phyloP scores from a whole-genome alignment of 2,113 vertebrate species.

The Hemicordylus capensis region DNA sequence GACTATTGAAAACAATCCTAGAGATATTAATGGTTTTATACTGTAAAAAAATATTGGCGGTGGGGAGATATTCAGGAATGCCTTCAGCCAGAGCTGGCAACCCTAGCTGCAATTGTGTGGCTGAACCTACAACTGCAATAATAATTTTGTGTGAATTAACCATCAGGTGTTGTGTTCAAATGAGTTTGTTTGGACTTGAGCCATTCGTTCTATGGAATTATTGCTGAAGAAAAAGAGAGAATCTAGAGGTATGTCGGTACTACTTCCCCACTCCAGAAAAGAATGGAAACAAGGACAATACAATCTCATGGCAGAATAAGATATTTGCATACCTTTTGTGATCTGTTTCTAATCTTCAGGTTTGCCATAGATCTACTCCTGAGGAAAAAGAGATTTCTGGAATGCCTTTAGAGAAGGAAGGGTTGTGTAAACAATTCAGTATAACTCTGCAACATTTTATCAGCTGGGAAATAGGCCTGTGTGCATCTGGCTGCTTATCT shows the following conservation, averaged over 20 bases:
- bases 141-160: neutral
- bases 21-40: no score
- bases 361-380: neutral
- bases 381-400: neutral
- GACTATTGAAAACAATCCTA: no score
- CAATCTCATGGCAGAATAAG: neutral
- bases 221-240: no score
- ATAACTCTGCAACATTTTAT: slow-evolving; percentile 12
- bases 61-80: no score
- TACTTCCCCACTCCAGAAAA: neutral
- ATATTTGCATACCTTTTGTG: neutral
- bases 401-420: neutral
- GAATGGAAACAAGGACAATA: neutral
- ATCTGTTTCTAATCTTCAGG: neutral
- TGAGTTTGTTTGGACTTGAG: neutral
- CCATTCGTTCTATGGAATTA: fast-evolving
- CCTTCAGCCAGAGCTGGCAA: no score
- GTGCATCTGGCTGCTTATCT: slow-evolving; percentile 15
- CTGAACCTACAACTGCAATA: neutral
- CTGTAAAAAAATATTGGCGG: no score
- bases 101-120: no score
- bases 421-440: slow-evolving; percentile 1
- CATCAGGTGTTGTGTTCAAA: neutral
- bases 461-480: neutral
- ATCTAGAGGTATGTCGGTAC: fast-evolving